These are phyloP conservation scores for Icerya purchasi DNA, from an alignment of 2,888 invertebrate species.

Conservation along the genomic window DNA sequence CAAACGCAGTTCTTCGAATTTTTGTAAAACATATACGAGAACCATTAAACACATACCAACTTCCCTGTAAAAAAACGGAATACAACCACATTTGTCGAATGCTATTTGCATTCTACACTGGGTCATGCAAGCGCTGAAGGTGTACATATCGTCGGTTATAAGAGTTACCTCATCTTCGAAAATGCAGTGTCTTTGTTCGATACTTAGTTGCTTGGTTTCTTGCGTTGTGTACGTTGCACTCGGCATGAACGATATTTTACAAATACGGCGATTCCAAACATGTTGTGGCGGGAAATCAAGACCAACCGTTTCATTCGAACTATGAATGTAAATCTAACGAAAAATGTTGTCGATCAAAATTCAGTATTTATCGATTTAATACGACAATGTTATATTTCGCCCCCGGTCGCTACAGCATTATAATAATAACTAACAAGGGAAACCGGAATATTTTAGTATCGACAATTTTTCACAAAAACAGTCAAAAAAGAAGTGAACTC, in stretches of 20 bases:
- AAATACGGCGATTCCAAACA: constrained; percentile 40
- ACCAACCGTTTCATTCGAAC: constrained; percentile 46
- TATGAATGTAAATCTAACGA: constrained; percentile 42
- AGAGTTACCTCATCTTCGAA: constrained; percentile 44
- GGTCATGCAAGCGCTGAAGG: constrained; percentile 46
- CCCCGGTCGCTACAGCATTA: neutral
- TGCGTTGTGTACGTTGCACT: constrained; percentile 56
- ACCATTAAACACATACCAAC: no score
- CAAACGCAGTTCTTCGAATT: no score
- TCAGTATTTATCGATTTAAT: neutral
- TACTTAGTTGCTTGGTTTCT: constrained; percentile 43
- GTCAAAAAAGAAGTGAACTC: no score
- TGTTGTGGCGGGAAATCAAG: constrained; percentile 46
- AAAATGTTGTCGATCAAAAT: neutral
- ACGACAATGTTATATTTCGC: neutral
- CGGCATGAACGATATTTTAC: constrained; percentile 41
- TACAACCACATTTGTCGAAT: constrained; percentile 40
- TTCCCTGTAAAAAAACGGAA: constrained; percentile 46
- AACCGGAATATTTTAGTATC: no score
- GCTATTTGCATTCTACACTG: constrained; percentile 48
- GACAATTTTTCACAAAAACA: no score
- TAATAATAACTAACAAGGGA: neutral
- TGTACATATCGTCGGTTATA: constrained; percentile 37
- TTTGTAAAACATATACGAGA: no score
- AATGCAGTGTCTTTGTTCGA: constrained; percentile 47